A percentile compares a stretch with the other conserved stretches of the same genome.
These are phyloP conservation scores for Seriola aureovittata DNA, from an alignment of 2,113 vertebrate genomes.

Conservation along the genomic window DNA sequence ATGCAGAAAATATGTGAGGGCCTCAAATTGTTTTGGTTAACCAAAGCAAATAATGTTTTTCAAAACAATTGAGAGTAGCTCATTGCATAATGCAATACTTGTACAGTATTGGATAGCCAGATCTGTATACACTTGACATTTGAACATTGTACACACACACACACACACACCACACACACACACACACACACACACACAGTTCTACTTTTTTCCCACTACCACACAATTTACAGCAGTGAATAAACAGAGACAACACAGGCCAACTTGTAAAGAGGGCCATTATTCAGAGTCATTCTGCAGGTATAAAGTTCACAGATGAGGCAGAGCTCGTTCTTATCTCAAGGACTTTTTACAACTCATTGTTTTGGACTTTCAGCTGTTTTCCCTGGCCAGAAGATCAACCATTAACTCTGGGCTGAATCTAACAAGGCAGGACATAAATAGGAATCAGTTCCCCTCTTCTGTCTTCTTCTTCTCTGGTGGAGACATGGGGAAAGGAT, in stretches of 20 bases:
- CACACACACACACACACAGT: conserved; percentile 7
- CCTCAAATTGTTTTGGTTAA: conserved; percentile 18
- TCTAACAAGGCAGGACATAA: conserved; percentile 40
- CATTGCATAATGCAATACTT: conserved; percentile 19
- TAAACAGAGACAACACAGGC: conserved; percentile 30
- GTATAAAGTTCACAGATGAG: conserved; percentile 46
- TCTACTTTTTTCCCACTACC: conserved; percentile 11
- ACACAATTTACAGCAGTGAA: conserved; percentile 5
- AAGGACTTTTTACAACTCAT: conserved; percentile 32
- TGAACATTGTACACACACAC: conserved; percentile 11
- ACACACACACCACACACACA: conserved; percentile 19
- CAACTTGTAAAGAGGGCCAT: background rate
- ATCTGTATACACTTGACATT: conserved; percentile 23
- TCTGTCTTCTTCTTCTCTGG: conserved; percentile 31
- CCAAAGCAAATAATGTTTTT: background rate
- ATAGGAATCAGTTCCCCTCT: background rate
- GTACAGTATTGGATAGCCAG: background rate
- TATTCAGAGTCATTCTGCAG: conserved; percentile 1
- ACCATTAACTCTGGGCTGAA: conserved; percentile 55
- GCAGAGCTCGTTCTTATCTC: conserved; percentile 31
- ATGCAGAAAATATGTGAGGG: background rate
- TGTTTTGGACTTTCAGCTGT: conserved; percentile 48
- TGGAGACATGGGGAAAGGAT: conserved; percentile 88
- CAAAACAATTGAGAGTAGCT: background rate
- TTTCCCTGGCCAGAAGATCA: conserved; percentile 19